These are phyloP conservation scores for Garrulus glandarius DNA, from an alignment of 2,797 vertebrate species.

Conservation along the genomic window DNA sequence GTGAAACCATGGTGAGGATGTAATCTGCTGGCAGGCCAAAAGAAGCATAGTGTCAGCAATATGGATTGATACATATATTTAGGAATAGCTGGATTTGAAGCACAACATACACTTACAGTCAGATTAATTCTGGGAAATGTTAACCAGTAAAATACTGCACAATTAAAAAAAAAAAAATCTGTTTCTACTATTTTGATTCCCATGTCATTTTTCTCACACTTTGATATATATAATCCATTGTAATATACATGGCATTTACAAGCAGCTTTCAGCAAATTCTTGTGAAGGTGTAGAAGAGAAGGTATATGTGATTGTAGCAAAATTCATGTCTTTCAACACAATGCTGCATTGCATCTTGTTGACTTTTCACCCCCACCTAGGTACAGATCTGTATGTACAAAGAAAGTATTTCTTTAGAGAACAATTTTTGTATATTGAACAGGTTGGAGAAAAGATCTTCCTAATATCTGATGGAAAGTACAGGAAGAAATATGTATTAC, in stretches of 20 bases:
- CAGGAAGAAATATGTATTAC: not conserved
- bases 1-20: slow-evolving; percentile 17
- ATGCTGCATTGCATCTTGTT: not conserved
- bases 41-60: slow-evolving; percentile 28
- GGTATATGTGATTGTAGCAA: not conserved
- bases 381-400: not conserved
- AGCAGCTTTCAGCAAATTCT: not conserved
- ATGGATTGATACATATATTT: not conserved
- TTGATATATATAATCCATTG: not conserved
- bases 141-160: not conserved
- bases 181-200: not conserved
- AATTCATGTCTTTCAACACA: not conserved
- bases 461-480: not conserved
- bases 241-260: not conserved
- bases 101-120: not conserved
- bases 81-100: slow-evolving; percentile 7
- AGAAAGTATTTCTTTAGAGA: not conserved
- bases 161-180: not conserved
- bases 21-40: slow-evolving; percentile 25
- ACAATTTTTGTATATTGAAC: not conserved
- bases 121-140: not conserved
- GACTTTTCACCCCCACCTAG: not conserved
- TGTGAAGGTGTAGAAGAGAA: not conserved
- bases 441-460: not conserved
- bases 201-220: not conserved